Evolutionary conservation across 2,113 vertebrate genomes (phyloP), one percentile per base, ranked within the genome.

Genomic region (Triplophysa siluroides): DNA sequence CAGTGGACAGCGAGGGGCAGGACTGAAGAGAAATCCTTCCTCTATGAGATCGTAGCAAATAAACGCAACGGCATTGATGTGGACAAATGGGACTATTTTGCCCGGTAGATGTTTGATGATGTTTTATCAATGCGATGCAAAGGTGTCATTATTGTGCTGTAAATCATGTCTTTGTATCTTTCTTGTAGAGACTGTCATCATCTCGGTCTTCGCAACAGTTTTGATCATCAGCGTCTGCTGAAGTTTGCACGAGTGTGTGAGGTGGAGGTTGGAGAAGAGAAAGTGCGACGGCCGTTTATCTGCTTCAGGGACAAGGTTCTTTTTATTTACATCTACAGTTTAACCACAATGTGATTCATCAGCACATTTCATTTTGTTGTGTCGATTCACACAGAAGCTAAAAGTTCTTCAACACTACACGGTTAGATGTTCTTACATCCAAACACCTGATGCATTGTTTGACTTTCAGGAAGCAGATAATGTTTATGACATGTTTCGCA

Each of bases 401-500:
- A 29, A 29, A 29, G 3, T 0, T 29, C 29, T 38, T 38, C 33
- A 45, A 12, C 43, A 45, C 12, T 11, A 45, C 8, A 45, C 43
- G 43, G 12, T 45, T 38, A 38, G 6, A 7, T 38, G 33, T 45
- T 45, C 11, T 11, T 12, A 45, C 3, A 12, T 45, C 43, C 43
- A 45, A 12, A 45, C 8, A 12, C 11, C 8, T 11, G 11, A 9
- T 58, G 4, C 14, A 6, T 54, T 58, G 54, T 58, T n/a, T n/a
- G 21, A 9, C 21, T n/a, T 58, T 21, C 8, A 58, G 54, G 54
- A 58, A 9, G 54, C 54, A 58, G 54, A 58, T n/a, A 58, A 58
- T 58, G 54, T 58, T 58, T 58, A 58, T 19, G 54, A 58, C 54
- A 58, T 58, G 54, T 58, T 58, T 58, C 54, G 54, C 8, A 58